Evolutionary conservation across 2,113 vertebrate genomes (phyloP), one percentile per base, ranked within the genome.

Genomic region (Puffinus mauretanicus): DNA sequence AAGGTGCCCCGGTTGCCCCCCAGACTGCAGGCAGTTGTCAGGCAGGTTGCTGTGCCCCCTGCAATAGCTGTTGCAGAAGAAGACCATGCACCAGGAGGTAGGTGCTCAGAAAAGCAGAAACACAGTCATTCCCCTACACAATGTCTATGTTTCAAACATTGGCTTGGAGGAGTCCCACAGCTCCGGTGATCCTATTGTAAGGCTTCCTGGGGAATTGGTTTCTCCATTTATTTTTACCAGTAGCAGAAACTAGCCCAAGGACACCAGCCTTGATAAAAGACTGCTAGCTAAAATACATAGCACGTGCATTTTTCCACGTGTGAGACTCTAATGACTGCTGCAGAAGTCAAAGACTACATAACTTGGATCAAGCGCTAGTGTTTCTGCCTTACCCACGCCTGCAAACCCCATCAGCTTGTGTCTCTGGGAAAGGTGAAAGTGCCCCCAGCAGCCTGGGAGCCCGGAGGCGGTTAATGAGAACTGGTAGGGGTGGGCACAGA

Each of bases 21-120:
- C 40, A 16, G 42, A 11, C 5, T 0, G 0, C 44, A 42, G 54
- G 60, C 49, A 5, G 0, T 12, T 3, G 1, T 18, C 30, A 0
- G 2, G 21, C 52, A 38, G 46, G 38, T 22, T 60, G 44, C 61
- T 17, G 25, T 60, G 67, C 34, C 49, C 76, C 2, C 0, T 3
- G 20, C 65, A 32, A 11, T 6, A 21, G 29, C 29, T 12, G 49
- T 11, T 25, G 29, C 52, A 4, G 11, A 9, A 10, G 20, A 60
- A 9, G 26, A 16, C 26, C 12, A 0, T 1, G 5, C 5, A 1
- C 25, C 25, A 34, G 61, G 70, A 40, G 65, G 61, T 2, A 3
- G 40, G 19, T 29, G 36, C 81, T 72, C 58, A 69, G 49, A 16
- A 47, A 52, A 81, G 49, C 71, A 69, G 60, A 46, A 73, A 26